Evolutionary conservation across 1,140 invertebrate genomes (phyloP).

Genomic region (Octopus sinensis): DNA sequence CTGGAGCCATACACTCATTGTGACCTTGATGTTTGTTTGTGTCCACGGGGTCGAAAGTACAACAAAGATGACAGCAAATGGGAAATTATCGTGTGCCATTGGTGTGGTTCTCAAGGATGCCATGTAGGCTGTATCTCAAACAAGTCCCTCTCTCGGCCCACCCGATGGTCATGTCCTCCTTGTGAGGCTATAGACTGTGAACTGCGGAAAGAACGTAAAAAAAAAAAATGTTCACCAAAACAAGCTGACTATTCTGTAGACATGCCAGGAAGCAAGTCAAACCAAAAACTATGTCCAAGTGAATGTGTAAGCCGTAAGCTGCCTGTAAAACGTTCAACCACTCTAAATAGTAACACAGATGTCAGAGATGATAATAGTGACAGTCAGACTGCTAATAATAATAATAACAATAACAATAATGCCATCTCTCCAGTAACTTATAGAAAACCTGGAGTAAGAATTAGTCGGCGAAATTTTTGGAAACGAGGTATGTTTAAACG

Average conservation of each 20-base stretch:
- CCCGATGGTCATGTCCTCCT: background rate
- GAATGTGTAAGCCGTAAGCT: background rate
- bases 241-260: background rate
- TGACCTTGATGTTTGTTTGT: constrained; percentile 63
- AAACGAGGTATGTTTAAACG: too few species aligned
- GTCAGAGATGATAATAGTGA: too few species aligned
- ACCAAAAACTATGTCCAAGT: background rate
- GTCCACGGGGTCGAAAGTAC: constrained; percentile 62
- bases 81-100: constrained; percentile 62
- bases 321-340: background rate
- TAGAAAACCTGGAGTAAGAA: too few species aligned
- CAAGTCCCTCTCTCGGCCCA: background rate
- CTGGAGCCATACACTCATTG: constrained; percentile 63
- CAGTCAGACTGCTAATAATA: too few species aligned
- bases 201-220: constrained; percentile 3
- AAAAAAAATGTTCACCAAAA: background rate
- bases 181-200: background rate
- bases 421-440: too few species aligned
- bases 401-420: too few species aligned
- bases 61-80: constrained; percentile 62
- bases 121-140: constrained; percentile 58
- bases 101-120: constrained; percentile 64
- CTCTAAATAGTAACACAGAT: too few species aligned
- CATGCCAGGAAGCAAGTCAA: background rate
- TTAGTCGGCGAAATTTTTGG: too few species aligned